Evolutionary conservation across 37 sponge, comb jelly and placozoan genomes (phyloP), one percentile per base, ranked within the genome.

Genomic region (Axinella damicornis): DNA sequence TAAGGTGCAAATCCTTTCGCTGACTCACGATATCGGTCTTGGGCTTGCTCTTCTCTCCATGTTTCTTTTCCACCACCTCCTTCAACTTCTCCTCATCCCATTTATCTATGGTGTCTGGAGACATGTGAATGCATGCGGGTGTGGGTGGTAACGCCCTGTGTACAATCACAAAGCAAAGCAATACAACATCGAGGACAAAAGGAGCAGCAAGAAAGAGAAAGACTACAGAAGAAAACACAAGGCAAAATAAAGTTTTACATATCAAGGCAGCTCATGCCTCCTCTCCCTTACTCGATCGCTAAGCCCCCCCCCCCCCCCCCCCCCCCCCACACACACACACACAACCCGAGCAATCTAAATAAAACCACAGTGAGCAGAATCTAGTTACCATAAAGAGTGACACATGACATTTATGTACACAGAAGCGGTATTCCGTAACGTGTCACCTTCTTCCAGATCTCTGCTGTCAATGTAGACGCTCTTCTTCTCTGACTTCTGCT

Each of bases 51-150:
- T 93, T 88, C 37, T 61, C 82, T 36, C 92, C 95, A 55, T 99
- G 97, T 59, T 99, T 99, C 84, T 95, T 92, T 24, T 81, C 69
- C 25, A 99, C 95, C 6, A 99, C 99, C 24, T 90, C 88, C 80
- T 97, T 89, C 60, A 99, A 72, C 68, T 96, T 94, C 12, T 91
- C 94, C 71, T 96, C 95, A 64, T 99, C 99, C 99, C 99, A 99
- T 65, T 77, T 91, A 80, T 94, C 96, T 64, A 98, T 98, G 18
- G 95, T 97, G 73, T 97, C 97, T 91, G 71, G 24, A 83, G 12
- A 5, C 55, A 57, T 5, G 9, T 5, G 12, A 4, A 46, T 46
- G 46, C 4, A 4, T 12, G 46, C 46, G 46, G 46, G n/a, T n/a
- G n/a, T n/a, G n/a, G n/a, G n/a, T n/a, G n/a, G n/a, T n/a, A n/a